Base-by-base conservation (phyloP, 2,888 invertebrate species). In the Nomada fabriciana region DNA sequence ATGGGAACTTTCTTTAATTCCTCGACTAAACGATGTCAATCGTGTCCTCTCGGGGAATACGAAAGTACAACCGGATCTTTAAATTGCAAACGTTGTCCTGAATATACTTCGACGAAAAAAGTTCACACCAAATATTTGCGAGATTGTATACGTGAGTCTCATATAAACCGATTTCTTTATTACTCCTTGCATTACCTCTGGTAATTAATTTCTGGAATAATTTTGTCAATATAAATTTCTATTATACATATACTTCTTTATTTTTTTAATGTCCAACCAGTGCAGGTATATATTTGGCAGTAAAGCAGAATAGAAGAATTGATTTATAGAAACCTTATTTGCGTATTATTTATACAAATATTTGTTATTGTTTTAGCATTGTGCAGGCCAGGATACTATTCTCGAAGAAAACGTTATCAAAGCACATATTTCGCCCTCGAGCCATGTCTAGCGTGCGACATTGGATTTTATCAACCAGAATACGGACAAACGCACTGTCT, bases 1-100 rank as follows among this genome's bases (percentile, higher is more conserved):
- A 93, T 94, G 82, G 96, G 96, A 18, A 96, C 96, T 0, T 96
- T 95, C 91, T 96, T 95, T 90, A 95, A 96, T 90, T 92, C 93
- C 3, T 94, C 94, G 0, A 93, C 91, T 7, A 94, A 94, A 83
- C 92, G 91, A n/a, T 96, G 96, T 86, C 94, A 95, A 80, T 94
- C 95, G 47, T 96, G 96, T 90, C 93, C 94, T 13, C 92, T 95
- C 69, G 96, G 96, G 2, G 94, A 94, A n/a, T 96, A 95, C 89
- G 96, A 96, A 86, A 94, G 95, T 43, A 87, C 93, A 53, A 93
- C 94, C 50, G 96, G 95, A 2, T 95, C 95, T 78, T 91, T 93
- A 0, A 90, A 94, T 0, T 97, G 96, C 88, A 90, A 93, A 18
- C 91, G 93, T 23, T 97, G 96, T 89, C 96, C 96, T 0, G 88